These are phyloP conservation scores for Dromius quadrimaculatus DNA, from an alignment of 2,888 invertebrate genomes.

Conservation along the genomic window DNA sequence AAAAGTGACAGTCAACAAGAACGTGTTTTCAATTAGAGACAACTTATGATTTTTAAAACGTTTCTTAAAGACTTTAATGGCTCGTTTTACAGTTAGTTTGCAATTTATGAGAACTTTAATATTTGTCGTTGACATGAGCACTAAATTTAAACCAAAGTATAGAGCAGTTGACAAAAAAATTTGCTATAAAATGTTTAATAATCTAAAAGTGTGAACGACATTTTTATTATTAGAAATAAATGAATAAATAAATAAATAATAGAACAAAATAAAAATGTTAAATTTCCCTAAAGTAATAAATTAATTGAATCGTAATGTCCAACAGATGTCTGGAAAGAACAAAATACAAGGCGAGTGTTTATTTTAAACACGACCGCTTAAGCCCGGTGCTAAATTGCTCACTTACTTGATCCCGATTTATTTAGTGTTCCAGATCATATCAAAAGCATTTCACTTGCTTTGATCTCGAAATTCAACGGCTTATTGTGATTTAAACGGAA, in stretches of 20 bases:
- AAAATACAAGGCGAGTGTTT: constrained; percentile 23
- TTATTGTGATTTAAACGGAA: constrained; percentile 46
- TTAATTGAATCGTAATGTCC: constrained; percentile 34
- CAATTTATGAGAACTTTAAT: constrained; percentile 46
- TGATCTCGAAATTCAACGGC: constrained; percentile 38
- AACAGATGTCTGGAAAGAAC: constrained; percentile 40
- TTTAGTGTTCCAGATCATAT: constrained; percentile 45
- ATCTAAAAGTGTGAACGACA: constrained; percentile 1
- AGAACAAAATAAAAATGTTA: constrained; percentile 13
- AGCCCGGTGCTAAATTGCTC: constrained; percentile 46
- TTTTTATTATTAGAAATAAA: constrained; percentile 15
- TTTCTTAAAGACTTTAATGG: constrained; percentile 51
- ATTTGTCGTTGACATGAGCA: constrained; percentile 23
- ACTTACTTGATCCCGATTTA: constrained; percentile 51
- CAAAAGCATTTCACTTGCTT: constrained; percentile 40
- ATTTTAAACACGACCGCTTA: constrained; percentile 45
- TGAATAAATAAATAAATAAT: too few relatives aligned
- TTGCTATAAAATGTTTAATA: constrained; percentile 29
- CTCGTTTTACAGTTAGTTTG: constrained; percentile 40
- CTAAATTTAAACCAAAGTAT: constrained; percentile 29
- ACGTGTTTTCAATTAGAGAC: constrained; percentile 51
- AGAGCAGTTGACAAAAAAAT: constrained; percentile 26
- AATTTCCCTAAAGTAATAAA: constrained; percentile 20
- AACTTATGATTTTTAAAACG: constrained; percentile 51
- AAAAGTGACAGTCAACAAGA: constrained; percentile 21